These are phyloP conservation scores for Ceratina australensis DNA, from an alignment of 1,140 invertebrate genomes.

Conservation along the genomic window DNA sequence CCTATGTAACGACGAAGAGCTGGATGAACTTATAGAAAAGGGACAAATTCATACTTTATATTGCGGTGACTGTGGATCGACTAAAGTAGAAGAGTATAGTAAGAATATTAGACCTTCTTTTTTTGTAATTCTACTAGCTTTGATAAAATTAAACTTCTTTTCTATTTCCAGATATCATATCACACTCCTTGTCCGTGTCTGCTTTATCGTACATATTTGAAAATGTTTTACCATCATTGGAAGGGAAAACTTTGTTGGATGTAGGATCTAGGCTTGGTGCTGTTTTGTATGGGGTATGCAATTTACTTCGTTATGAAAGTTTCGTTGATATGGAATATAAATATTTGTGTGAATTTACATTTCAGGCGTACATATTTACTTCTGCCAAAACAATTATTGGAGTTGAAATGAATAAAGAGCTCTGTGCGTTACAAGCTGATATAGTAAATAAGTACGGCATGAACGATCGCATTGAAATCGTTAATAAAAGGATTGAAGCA, in stretches of 20 bases:
- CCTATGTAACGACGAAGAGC: constrained; percentile 84
- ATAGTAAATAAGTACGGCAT: constrained; percentile 82
- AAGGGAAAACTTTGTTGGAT: constrained; percentile 83
- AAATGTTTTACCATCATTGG: constrained; percentile 81
- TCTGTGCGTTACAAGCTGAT: constrained; percentile 83
- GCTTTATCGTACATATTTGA: constrained; percentile 84
- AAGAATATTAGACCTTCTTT: not conserved
- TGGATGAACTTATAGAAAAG: constrained; percentile 82
- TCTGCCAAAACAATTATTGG: constrained; percentile 83
- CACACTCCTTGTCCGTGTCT: constrained; percentile 84
- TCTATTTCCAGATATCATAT: constrained; percentile 82
- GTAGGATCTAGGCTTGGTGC: constrained; percentile 86
- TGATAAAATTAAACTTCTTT: constrained; percentile 63
- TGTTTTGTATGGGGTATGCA: constrained; percentile 84
- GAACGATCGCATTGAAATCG: constrained; percentile 81
- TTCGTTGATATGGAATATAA: not conserved
- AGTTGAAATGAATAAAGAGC: constrained; percentile 86
- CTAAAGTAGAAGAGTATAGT: constrained; percentile 80
- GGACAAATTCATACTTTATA: constrained; percentile 83
- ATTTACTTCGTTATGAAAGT: constrained; percentile 1
- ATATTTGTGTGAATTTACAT: constrained; percentile 41
- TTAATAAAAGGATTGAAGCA: constrained; percentile 82
- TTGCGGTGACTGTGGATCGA: constrained; percentile 84
- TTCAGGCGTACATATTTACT: constrained; percentile 84
- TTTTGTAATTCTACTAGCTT: not conserved